Conservation (phyloP, 2,797 vertebrate species). For the Alauda arvensis region DNA sequence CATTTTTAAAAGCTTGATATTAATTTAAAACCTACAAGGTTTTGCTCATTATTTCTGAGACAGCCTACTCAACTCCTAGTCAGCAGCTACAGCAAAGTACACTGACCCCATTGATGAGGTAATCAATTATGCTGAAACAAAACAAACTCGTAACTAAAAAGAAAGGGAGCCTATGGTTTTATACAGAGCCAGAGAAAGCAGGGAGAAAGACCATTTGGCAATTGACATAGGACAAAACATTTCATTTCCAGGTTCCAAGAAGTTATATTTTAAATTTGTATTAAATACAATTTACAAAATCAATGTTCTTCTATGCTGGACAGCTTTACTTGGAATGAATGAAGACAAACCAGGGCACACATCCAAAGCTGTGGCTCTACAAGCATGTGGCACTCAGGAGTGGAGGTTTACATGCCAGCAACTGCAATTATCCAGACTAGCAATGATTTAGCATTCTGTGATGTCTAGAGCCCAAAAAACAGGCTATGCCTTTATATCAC, state of each 20-base stretch:
- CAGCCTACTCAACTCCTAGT: slow-evolving; percentile 21
- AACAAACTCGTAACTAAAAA: slow-evolving; percentile 34
- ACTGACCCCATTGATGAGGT: slow-evolving; percentile 52
- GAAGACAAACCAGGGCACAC: slow-evolving; percentile 27
- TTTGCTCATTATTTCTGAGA: slow-evolving; percentile 27
- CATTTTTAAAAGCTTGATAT: slow-evolving; percentile 38
- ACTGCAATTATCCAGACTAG: slow-evolving; percentile 38
- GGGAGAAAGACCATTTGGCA: slow-evolving; percentile 13
- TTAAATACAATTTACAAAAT: slow-evolving; percentile 22
- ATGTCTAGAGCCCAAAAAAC: not conserved
- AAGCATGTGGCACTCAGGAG: slow-evolving; percentile 36
- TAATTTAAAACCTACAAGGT: slow-evolving; percentile 29
- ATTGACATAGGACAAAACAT: slow-evolving; percentile 3
- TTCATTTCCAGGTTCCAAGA: slow-evolving; percentile 15
- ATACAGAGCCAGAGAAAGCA: not conserved
- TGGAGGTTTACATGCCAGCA: slow-evolving; percentile 2
- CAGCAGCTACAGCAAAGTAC: slow-evolving; percentile 39
- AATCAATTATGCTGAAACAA: slow-evolving; percentile 55
- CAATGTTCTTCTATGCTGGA: slow-evolving; percentile 2
- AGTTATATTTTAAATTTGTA: slow-evolving; percentile 26
- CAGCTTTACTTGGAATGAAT: slow-evolving; percentile 16
- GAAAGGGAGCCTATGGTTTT: slow-evolving; percentile 14
- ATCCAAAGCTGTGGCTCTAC: slow-evolving; percentile 29
- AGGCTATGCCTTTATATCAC: slow-evolving; percentile 20
- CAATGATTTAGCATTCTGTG: slow-evolving; percentile 37